phyloP scores from a whole-genome alignment of 2,888 invertebrate genomes.

The Augochlorella aurata region DNA sequence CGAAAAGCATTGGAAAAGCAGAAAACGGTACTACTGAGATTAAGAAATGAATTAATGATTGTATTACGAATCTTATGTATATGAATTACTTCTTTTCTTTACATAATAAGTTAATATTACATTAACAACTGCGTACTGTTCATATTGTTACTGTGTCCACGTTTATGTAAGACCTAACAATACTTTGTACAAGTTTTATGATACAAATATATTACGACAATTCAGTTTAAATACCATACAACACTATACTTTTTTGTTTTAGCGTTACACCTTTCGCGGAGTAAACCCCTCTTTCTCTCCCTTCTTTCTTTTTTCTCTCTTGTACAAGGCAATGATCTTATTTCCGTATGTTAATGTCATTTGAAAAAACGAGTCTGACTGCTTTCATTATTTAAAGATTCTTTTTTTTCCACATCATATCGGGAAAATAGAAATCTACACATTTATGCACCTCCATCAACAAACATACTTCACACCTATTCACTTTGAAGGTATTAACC shows the following conservation, averaged over 20 bases:
- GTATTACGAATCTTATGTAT: constrained; percentile 58
- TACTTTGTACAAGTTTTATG: constrained; percentile 81
- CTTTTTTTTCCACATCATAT: constrained; percentile 49
- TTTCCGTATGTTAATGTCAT: constrained; percentile 54
- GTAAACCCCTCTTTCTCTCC: constrained; percentile 30
- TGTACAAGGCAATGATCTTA: constrained; percentile 62
- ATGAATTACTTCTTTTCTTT: constrained; percentile 64
- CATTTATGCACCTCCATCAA: constrained; percentile 72
- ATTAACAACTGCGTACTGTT: constrained; percentile 63
- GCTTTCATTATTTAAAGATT: constrained; percentile 53
- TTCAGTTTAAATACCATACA: constrained; percentile 71
- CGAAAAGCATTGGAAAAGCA: constrained; percentile 28
- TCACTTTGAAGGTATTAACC: constrained; percentile 78
- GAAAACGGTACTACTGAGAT: constrained; percentile 41
- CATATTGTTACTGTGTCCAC: constrained; percentile 73
- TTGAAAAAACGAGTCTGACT: constrained; percentile 61
- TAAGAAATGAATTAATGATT: constrained; percentile 53
- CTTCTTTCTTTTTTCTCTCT: constrained; percentile 27
- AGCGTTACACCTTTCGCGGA: constrained; percentile 53
- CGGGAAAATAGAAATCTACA: constrained; percentile 73
- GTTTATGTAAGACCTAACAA: constrained; percentile 78
- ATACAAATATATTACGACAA: constrained; percentile 80
- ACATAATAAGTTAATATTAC: constrained; percentile 68
- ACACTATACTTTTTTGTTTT: constrained; percentile 56
- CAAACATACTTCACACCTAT: constrained; percentile 72